Base-by-base conservation (phyloP, 37 sponge, comb jelly and placozoan species). In the Beroe forskalii region DNA sequence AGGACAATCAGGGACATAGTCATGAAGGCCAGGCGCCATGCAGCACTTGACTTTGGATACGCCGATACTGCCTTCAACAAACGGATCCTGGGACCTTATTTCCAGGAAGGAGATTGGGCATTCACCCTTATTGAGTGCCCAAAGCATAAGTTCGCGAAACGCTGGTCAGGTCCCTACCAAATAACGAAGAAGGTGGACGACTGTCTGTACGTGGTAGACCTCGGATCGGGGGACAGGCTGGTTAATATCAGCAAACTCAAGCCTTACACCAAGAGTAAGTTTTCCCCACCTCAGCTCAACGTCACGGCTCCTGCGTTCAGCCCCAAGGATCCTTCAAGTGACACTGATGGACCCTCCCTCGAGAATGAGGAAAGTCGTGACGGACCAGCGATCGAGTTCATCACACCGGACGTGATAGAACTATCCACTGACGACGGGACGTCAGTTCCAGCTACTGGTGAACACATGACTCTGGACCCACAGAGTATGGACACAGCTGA, bases 241-340 rank as follows among this genome's bases (percentile, higher is more conserved):
- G 30, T n/a, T 14, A 66, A 66, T 24, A 66, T 66, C 67, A 66
- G 67, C 28, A 66, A 66, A 25, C 23, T 66, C n/a, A 66, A 66
- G 17, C 60, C 60, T 55, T 55, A 55, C 60, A 55, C 17, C 60
- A 55, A 55, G 60, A 55, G 60, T 17, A 55, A 55, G 17, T 55
- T 20, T 17, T 55, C 60, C 9, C 60, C 60, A 55, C 17, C 60
- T 20, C 60, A 55, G 17, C 60, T 55, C 9, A 55, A 55, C 60
- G 60, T 17, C 17, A 9, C 9, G 60, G 60, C 60, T 55, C 60
- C 60, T 17, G 60, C 17, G 17, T 55, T 55, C 60, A 55, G 9
- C 60, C 60, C n/a, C n/a, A n/a, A n/a, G n/a, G n/a, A n/a, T n/a
- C n/a, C n/a, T n/a, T n/a, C n/a, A n/a, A n/a, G n/a, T n/a, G n/a